Base-by-base conservation (phyloP, 2,888 invertebrate genomes). In the Tachina fera region DNA sequence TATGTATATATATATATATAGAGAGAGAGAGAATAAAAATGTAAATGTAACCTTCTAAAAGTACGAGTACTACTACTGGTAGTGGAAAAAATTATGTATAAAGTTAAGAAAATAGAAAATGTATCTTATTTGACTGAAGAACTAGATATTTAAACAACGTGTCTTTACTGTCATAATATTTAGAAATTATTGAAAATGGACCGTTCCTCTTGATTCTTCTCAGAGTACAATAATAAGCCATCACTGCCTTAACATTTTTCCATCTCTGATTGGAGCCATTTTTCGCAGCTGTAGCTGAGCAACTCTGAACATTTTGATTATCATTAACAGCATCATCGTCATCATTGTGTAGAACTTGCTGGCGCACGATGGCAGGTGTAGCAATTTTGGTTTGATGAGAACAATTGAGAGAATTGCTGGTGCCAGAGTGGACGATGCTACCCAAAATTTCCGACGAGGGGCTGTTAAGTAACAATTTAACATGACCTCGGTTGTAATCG, bases 131-230 rank as follows among this genome's bases (percentile, higher is more conserved):
- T 63, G 70, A 58, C 22, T 82, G 58, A 41, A 80, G 49, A 71
- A 71, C 74, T 82, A 85, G 65, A 70, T 61, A 78, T 68, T 76
- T 56, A 65, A 70, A 71, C 71, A 67, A 60, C 63, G 75, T 53
- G 4, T 78, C 56, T 76, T 63, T 75, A 82, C 56, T 82, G n/a
- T 70, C 56, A 70, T 41, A 78, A 81, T 81, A 63, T 47, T 56
- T 72, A 72, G 39, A 14, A 63, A 88, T 83, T 86, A 87, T 85
- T 88, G 74, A 87, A 89, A 89, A 88, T 88, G 89, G 89, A 91
- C 90, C 94, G 93, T 94, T 96, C 97, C 97, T 97, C 96, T 97
- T 97, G 94, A 97, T 97, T 94, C 96, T 96, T 94, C 97, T 95
- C 92, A 97, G 95, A 90, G 97, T 96, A 94, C 96, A 96, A 95